A percentile compares a stretch with the other conserved stretches of the same genome.
Evolutionary conservation across 2,888 invertebrate genomes (phyloP).

Genomic region (Graphium colonna): DNA sequence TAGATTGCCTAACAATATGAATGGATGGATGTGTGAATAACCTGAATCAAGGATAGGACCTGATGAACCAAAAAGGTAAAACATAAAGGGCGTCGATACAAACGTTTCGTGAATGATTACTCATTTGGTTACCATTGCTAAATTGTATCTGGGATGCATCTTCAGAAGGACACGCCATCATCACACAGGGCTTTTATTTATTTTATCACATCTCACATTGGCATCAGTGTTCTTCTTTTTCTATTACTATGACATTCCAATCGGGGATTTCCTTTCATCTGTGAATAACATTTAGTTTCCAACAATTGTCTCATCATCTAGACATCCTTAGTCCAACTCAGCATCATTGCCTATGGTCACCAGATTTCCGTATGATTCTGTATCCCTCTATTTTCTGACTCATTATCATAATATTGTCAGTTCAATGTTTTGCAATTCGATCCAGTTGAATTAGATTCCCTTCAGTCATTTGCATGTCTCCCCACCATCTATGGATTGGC

Average conservation of each 20-base stretch:
- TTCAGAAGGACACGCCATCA: not conserved
- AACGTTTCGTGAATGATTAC: slow-evolving; percentile 55
- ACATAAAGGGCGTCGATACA: slow-evolving; percentile 43
- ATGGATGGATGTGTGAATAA: slow-evolving; percentile 19
- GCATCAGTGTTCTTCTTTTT: no score
- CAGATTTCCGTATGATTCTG: not conserved
- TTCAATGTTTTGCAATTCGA: not conserved
- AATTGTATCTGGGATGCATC: slow-evolving; percentile 19
- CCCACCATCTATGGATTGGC: slow-evolving; percentile 6
- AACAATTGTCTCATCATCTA: no score
- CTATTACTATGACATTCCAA: no score
- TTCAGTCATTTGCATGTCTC: not conserved
- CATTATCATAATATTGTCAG: not conserved
- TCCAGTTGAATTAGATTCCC: not conserved
- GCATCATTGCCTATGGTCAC: not conserved
- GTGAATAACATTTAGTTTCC: no score
- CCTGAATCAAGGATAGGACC: slow-evolving; percentile 29
- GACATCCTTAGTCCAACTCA: not conserved
- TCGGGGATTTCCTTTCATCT: no score
- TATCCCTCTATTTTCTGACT: not conserved
- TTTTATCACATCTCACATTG: no score
- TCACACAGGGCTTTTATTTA: no score
- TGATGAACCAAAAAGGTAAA: slow-evolving; percentile 37
- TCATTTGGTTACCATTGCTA: slow-evolving; percentile 55
- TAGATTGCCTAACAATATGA: slow-evolving; percentile 14